Conservation (phyloP, 2,888 invertebrate species). For the Gymnosoma rotundatum region DNA sequence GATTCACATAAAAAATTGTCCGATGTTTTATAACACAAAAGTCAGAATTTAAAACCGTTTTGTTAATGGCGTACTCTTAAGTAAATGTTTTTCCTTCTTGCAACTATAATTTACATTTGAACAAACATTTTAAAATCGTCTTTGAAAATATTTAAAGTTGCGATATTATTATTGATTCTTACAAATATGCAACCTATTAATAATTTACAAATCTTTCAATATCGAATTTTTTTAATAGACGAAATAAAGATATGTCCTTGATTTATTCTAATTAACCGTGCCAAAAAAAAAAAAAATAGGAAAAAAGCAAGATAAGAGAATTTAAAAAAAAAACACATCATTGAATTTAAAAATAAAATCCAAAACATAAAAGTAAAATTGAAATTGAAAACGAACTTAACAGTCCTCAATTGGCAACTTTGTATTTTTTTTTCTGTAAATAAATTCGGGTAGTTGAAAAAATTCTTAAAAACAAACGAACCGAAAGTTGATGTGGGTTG, state of each 20-base stretch:
- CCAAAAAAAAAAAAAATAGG: conserved; percentile 8
- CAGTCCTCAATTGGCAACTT: conserved; percentile 19
- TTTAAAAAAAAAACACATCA: conserved; percentile 54
- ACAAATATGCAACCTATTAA: neutral
- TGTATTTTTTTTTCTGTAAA: neutral
- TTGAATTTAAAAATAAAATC: neutral
- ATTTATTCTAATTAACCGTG: conserved; percentile 61
- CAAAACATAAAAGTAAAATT: conserved; percentile 8
- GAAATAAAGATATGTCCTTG: conserved; percentile 23
- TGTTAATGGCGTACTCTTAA: no score
- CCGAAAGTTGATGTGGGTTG: neutral
- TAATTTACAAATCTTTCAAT: conserved; percentile 14
- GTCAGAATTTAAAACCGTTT: no score
- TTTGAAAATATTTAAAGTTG: no score
- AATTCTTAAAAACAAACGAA: neutral
- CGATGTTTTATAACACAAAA: no score
- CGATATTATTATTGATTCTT: no score
- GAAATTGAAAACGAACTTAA: conserved; percentile 6
- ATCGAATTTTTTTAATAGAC: neutral
- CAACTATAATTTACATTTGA: no score
- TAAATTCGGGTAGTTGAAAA: neutral
- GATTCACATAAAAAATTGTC: no score
- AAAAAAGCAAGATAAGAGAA: conserved; percentile 40
- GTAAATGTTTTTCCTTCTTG: no score
- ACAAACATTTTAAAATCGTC: no score